These are phyloP conservation scores for Caretta caretta DNA, from an alignment of 2,113 vertebrate genomes.

Conservation along the genomic window DNA sequence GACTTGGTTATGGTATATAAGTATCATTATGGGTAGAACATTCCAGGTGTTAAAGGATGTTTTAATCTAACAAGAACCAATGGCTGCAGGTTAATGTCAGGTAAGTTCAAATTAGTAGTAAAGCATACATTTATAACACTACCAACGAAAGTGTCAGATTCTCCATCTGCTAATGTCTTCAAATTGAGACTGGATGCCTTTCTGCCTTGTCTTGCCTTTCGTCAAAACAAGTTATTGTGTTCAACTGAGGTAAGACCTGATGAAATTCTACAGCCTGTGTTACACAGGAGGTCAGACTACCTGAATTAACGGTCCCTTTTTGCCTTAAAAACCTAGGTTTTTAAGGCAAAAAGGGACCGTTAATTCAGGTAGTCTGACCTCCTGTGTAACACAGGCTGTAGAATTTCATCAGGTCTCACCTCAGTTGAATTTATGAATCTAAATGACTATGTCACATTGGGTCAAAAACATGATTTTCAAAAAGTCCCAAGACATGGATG, in stretches of 20 bases:
- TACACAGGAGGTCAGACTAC: background rate
- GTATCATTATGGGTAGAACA: background rate
- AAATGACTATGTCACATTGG: background rate
- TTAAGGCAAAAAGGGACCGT: too few relatives aligned
- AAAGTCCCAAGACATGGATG: background rate
- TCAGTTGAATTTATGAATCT: background rate
- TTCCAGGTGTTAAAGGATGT: background rate
- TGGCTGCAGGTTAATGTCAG: background rate
- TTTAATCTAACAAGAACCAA: background rate
- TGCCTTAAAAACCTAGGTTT: background rate
- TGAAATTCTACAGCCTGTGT: background rate
- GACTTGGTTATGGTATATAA: background rate
- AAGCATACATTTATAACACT: background rate
- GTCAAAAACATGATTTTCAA: background rate
- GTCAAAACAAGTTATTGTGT: background rate
- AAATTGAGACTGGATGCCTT: background rate
- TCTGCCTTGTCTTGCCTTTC: background rate
- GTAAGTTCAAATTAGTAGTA: background rate
- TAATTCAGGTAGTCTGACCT: too few relatives aligned
- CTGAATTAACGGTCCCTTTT: background rate
- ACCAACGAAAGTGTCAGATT: background rate
- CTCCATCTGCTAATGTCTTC: background rate
- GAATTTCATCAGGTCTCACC: too few relatives aligned
- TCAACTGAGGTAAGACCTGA: background rate
- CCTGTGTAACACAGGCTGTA: too few relatives aligned